A percentile compares a stretch with the other conserved stretches of the same genome.
phyloP scores from a whole-genome alignment of 1,140 invertebrate genomes.

The Plectus sambesii region DNA sequence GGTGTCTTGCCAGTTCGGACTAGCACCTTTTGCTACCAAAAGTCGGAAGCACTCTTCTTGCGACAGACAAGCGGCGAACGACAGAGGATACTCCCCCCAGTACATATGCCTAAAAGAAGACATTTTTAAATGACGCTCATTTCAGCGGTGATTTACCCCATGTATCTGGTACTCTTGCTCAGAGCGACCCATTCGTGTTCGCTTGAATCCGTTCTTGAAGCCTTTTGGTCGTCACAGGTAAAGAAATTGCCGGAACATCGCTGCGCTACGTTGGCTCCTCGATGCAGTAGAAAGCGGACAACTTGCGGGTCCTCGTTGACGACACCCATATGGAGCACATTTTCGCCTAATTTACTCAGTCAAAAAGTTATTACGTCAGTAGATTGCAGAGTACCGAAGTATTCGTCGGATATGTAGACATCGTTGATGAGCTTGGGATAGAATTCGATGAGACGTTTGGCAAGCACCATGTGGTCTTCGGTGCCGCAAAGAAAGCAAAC shows the following conservation, averaged over 20 bases:
- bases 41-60: constrained; percentile 92
- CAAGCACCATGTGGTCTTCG: constrained; percentile 76
- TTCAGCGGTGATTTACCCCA: constrained; percentile 56
- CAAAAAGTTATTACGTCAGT: no score
- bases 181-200: constrained; percentile 84
- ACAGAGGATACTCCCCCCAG: constrained; percentile 91
- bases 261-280: constrained; percentile 75
- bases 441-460: constrained; percentile 73
- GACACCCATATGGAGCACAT: constrained; percentile 75
- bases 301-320: constrained; percentile 93
- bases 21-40: no score
- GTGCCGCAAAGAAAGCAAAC: constrained; percentile 81
- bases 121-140: not conserved
- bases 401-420: constrained; percentile 87
- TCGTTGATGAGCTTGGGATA: constrained; percentile 92
- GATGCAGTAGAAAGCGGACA: constrained; percentile 84
- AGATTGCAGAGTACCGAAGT: no score
- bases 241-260: constrained; percentile 85
- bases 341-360: no score
- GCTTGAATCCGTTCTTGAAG: constrained; percentile 65
- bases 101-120: constrained; percentile 66
- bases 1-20: no score
- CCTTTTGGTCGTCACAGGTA: constrained; percentile 89
- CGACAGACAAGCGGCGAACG: constrained; percentile 82
- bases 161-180: constrained; percentile 71